These are phyloP conservation scores for Trachemys scripta DNA, from an alignment of 2,113 vertebrate species.

Conservation along the genomic window DNA sequence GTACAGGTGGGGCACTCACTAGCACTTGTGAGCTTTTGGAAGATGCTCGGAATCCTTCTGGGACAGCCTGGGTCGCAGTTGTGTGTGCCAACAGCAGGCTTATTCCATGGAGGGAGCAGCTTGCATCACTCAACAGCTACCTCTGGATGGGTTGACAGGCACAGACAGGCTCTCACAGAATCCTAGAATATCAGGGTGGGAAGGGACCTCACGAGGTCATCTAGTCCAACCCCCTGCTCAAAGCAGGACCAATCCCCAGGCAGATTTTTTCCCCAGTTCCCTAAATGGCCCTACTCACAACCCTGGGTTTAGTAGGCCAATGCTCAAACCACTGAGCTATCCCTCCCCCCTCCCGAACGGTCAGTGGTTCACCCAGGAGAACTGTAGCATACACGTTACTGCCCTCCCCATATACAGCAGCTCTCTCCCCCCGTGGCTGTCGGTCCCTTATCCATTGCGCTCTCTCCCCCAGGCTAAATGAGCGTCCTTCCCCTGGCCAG, in stretches of 20 bases:
- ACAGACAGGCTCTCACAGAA: too few relatives aligned
- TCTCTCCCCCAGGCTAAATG: neutral
- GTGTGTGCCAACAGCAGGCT: neutral
- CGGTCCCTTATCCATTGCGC: too few relatives aligned
- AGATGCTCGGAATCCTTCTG: neutral
- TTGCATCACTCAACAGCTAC: neutral
- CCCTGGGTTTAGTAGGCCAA: too few relatives aligned
- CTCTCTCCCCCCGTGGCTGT: too few relatives aligned
- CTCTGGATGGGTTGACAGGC: neutral
- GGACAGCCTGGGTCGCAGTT: neutral
- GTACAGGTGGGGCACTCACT: neutral
- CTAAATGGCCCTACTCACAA: too few relatives aligned
- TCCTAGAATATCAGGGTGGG: too few relatives aligned
- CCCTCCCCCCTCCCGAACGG: too few relatives aligned
- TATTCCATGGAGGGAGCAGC: neutral
- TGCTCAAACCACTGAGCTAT: too few relatives aligned
- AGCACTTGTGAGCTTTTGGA: neutral
- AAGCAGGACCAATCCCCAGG: too few relatives aligned
- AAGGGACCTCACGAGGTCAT: too few relatives aligned
- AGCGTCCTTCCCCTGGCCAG: neutral
- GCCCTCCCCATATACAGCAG: neutral
- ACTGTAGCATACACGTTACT: neutral
- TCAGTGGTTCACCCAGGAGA: neutral
- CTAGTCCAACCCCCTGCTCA: too few relatives aligned
- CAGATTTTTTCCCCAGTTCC: too few relatives aligned